phyloP scores from a whole-genome alignment of 2,797 vertebrate species.

The Brotogeris chrysoptera region DNA sequence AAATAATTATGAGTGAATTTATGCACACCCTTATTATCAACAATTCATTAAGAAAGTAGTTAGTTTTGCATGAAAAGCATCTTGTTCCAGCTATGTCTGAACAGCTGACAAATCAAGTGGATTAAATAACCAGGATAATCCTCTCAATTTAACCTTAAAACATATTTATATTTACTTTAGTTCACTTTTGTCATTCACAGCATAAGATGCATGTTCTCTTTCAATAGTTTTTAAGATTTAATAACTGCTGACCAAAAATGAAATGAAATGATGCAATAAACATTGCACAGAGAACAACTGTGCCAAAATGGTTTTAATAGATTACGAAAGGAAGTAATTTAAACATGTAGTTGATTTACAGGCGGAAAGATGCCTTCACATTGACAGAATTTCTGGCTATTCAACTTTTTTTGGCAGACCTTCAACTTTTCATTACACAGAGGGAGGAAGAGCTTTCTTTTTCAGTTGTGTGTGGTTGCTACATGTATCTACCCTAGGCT shows the following conservation, averaged over 20 bases:
- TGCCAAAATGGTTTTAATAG: conserved; percentile 31
- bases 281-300: conserved; percentile 40
- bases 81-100: background rate
- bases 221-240: conserved; percentile 21
- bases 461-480: conserved; percentile 28
- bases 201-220: background rate
- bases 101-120: conserved; percentile 6
- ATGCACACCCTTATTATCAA: conserved; percentile 31
- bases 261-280: conserved; percentile 49
- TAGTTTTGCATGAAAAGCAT: conserved; percentile 31
- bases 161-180: conserved; percentile 12
- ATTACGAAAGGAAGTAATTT: conserved; percentile 58
- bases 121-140: conserved; percentile 54
- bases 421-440: conserved; percentile 51
- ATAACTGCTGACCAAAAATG: conserved; percentile 31
- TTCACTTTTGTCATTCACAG: conserved; percentile 20
- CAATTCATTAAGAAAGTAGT: conserved; percentile 50
- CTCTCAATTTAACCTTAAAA: conserved; percentile 12
- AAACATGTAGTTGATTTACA: conserved; percentile 59
- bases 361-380: conserved; percentile 49
- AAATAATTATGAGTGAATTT: conserved; percentile 53
- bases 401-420: conserved; percentile 44
- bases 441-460: conserved; percentile 55
- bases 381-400: conserved; percentile 60
- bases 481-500: conserved; percentile 16